phyloP scores from a whole-genome alignment of 2,888 invertebrate genomes.

The Torymus aiolomorphi region DNA sequence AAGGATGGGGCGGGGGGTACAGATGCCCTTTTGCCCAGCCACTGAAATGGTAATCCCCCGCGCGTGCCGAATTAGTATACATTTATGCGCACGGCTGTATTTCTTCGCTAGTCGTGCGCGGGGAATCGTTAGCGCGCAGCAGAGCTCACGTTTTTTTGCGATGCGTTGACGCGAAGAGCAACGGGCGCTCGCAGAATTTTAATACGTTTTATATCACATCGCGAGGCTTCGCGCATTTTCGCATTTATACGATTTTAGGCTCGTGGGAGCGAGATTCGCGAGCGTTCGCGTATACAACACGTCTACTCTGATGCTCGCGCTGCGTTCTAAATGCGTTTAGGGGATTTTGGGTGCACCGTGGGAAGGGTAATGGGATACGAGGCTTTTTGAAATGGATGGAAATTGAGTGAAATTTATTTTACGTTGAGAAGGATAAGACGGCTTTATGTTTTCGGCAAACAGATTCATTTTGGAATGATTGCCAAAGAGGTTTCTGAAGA shows the following conservation, averaged over 20 bases:
- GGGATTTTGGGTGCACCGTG: too few species aligned
- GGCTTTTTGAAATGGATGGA: too few species aligned
- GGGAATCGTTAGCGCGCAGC: conserved; percentile 37
- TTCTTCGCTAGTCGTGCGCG: conserved; percentile 18
- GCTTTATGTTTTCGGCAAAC: too few species aligned
- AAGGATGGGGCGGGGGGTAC: too few species aligned
- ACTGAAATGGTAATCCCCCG: conserved; percentile 42
- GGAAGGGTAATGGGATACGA: too few species aligned
- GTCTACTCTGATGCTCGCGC: not conserved
- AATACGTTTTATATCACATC: conserved; percentile 11
- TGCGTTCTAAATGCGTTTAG: not conserved
- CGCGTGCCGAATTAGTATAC: conserved; percentile 49
- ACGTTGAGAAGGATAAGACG: too few species aligned
- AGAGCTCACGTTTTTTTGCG: not conserved
- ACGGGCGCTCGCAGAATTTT: conserved; percentile 32
- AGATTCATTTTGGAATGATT: too few species aligned
- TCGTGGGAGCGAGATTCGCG: not conserved
- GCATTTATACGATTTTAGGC: conserved; percentile 3
- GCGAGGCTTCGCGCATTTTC: not conserved
- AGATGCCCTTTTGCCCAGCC: not conserved
- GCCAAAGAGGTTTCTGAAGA: too few species aligned
- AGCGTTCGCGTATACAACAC: too few species aligned
- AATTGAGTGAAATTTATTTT: too few species aligned
- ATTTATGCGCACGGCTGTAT: conserved; percentile 50
- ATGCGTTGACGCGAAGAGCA: not conserved